phyloP scores from a whole-genome alignment of 2,113 vertebrate species.

The Pao palembangensis region DNA sequence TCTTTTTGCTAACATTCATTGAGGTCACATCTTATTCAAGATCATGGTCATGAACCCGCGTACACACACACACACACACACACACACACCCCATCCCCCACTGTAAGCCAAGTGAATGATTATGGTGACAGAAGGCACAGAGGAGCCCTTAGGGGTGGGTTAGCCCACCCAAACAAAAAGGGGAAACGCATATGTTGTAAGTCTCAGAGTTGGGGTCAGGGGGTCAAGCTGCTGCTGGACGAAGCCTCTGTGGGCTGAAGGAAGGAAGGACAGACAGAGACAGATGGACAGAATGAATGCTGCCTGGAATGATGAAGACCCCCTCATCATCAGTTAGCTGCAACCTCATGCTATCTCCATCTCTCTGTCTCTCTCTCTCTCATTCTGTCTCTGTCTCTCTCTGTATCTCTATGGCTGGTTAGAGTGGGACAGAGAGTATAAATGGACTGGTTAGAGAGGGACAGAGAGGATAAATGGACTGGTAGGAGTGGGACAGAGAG shows the following conservation, averaged over 20 bases:
- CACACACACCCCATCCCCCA: neutral
- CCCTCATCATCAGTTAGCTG: neutral
- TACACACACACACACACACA: too few relatives aligned
- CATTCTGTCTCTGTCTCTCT: too few relatives aligned
- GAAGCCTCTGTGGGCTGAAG: slow-evolving; percentile 36
- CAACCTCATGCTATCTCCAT: neutral
- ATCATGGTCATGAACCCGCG: neutral
- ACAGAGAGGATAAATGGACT: too few relatives aligned
- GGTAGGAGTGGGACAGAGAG: too few relatives aligned
- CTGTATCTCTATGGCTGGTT: too few relatives aligned
- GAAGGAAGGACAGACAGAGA: slow-evolving; percentile 54
- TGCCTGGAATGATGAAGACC: slow-evolving; percentile 42
- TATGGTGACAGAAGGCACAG: slow-evolving; percentile 23
- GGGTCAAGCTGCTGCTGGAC: slow-evolving; percentile 47
- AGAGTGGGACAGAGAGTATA: too few relatives aligned
- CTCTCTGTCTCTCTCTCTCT: too few relatives aligned
- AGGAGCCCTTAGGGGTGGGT: neutral
- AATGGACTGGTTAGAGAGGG: too few relatives aligned
- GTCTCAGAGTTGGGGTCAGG: slow-evolving; percentile 6
- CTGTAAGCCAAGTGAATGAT: slow-evolving; percentile 16
- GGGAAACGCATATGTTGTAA: slow-evolving; percentile 16
- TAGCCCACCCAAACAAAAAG: slow-evolving; percentile 1
- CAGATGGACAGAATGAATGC: slow-evolving; percentile 33
- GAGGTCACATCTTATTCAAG: neutral
- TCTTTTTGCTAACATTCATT: slow-evolving; percentile 1